Base-by-base conservation (phyloP, 2,797 vertebrate species). In the Thalassophryne amazonica region DNA sequence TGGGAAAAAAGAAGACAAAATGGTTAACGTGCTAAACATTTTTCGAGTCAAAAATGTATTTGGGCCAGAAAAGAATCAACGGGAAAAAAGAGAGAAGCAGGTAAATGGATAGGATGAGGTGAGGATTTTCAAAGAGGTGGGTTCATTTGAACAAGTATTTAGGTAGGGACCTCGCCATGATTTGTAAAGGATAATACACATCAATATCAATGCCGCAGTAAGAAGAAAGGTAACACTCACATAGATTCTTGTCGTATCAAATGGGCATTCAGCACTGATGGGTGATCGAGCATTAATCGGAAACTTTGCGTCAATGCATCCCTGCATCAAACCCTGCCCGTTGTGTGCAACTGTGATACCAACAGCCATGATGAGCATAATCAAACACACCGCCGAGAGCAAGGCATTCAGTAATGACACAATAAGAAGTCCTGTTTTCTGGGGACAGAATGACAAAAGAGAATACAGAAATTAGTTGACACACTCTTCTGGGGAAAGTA, bases 171-270 rank as follows among this genome's bases (percentile, higher is more conserved):
- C n/a, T n/a, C n/a, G n/a, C n/a, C n/a, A n/a, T 10, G n/a, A n/a
- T n/a, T n/a, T n/a, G n/a, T n/a, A n/a, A n/a, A 13, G 5, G 1
- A 0, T 47, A 33, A 7, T 17, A 6, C 10, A 10, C 15, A 40
- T 7, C 11, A 11, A 8, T 12, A 17, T 8, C 17, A 21, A 24
- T 8, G 17, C 14, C 24, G n/a, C 4, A 15, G 14, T 2, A 9
- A 31, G 4, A 28, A 5, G 1, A n/a, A 29, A 9, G 4, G 20
- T 37, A 20, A 15, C 7, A 88, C 93, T 94, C 75, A 97, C 95
- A 1, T 94, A 98, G 78, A 98, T 97, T 25, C 94, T 87, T 0
- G 96, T 98, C 18, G 93, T 93, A 69, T 98, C 94, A 42, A 98
- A 98, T 0, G 95, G 93, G 48, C 95, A 98, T 27, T 83, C 85